Percentiles rank a stretch among this genome's conserved stretches.
Evolutionary conservation across 2,113 vertebrate species (phyloP).

Genomic region (Strigops habroptila): DNA sequence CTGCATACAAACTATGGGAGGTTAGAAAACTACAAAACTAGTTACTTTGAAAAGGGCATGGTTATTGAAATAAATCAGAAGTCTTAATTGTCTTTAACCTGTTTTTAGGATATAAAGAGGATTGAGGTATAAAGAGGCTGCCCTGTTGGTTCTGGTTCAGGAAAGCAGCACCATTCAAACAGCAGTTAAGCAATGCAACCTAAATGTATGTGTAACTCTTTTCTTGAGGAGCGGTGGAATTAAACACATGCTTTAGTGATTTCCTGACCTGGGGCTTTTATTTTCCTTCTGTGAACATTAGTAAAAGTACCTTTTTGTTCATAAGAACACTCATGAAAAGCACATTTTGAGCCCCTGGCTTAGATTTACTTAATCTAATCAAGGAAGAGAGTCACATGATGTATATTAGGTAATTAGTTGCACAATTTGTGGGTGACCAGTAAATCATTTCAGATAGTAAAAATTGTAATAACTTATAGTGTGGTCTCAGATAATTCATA

Average conservation of each 20-base stretch:
- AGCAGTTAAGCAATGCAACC: background rate
- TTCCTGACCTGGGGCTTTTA: slow-evolving; percentile 60
- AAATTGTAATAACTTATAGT: background rate
- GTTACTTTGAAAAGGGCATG: background rate
- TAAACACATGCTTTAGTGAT: slow-evolving; percentile 60
- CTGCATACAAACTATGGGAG: background rate
- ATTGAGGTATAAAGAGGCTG: background rate
- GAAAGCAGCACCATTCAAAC: slow-evolving; percentile 7
- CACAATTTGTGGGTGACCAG: slow-evolving; percentile 17
- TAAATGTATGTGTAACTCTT: background rate
- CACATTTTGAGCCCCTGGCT: slow-evolving; percentile 44
- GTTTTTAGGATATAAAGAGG: background rate
- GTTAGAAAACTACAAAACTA: background rate
- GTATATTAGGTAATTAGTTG: background rate
- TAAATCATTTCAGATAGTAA: background rate
- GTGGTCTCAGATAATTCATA: background rate
- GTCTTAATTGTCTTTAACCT: background rate
- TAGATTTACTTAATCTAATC: slow-evolving; percentile 59
- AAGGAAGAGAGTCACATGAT: slow-evolving; percentile 18
- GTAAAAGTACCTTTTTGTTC: slow-evolving; percentile 65
- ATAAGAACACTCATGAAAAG: slow-evolving; percentile 38
- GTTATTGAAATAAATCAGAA: background rate
- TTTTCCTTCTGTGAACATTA: slow-evolving; percentile 63
- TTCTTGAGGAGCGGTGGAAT: slow-evolving; percentile 37
- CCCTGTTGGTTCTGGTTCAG: slow-evolving; percentile 5